Conservation (phyloP, 2,113 vertebrate species). For the Ariopsis seemanni region DNA sequence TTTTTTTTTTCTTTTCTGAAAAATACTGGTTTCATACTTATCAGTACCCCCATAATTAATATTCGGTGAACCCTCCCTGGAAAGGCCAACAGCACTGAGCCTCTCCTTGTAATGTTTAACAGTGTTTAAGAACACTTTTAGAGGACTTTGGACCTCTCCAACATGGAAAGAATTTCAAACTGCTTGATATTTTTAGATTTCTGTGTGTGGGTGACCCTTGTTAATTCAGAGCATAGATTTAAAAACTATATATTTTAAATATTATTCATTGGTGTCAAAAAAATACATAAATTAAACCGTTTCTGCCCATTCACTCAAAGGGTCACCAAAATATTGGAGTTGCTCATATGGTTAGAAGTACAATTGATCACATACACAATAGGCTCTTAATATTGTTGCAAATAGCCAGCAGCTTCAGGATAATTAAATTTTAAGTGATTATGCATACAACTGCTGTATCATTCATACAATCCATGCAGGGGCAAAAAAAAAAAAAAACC, state of each 20-base stretch:
- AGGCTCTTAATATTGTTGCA: constrained; percentile 40
- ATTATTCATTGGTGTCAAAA: background rate
- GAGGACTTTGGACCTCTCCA: too few species aligned
- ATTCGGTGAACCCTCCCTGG: background rate
- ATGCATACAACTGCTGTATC: constrained; percentile 66
- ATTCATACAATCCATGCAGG: constrained; percentile 66
- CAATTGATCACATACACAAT: background rate
- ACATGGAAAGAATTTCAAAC: background rate
- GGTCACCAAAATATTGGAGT: background rate
- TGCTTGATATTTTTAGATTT: background rate
- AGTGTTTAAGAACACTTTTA: background rate
- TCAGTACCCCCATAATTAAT: background rate
- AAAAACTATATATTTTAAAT: background rate
- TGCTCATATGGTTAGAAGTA: background rate
- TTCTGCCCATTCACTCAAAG: background rate
- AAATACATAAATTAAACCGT: background rate
- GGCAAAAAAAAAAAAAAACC: constrained; percentile 49
- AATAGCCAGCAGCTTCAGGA: constrained; percentile 57
- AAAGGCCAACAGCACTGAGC: background rate
- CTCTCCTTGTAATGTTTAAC: background rate
- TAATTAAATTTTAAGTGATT: constrained; percentile 76
- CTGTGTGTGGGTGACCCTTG: background rate
- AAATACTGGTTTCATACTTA: background rate
- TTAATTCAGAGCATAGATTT: background rate
- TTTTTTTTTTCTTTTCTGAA: background rate